Evolutionary conservation across 1,140 invertebrate genomes (phyloP).

Genomic region (Dinoponera quadriceps): DNA sequence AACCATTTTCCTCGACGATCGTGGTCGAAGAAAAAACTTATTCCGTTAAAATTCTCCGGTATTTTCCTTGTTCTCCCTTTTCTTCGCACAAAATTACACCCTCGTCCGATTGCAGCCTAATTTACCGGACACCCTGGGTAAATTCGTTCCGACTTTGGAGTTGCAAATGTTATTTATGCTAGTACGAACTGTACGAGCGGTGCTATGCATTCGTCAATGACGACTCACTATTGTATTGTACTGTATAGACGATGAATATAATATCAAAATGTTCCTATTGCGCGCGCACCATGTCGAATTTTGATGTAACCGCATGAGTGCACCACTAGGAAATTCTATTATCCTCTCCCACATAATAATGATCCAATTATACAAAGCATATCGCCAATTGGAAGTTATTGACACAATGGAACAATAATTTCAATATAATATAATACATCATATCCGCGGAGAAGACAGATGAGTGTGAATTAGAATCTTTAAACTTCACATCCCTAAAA

Average conservation of each 20-base stretch:
- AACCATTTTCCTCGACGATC: too few relatives aligned
- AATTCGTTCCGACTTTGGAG: not conserved
- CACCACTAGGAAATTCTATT: constrained; percentile 53
- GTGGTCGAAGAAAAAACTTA: too few relatives aligned
- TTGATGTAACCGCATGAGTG: constrained; percentile 36
- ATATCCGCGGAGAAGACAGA: constrained; percentile 5
- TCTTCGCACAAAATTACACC: too few relatives aligned
- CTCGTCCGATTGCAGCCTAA: too few relatives aligned
- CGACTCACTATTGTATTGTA: constrained; percentile 1
- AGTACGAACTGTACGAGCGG: constrained; percentile 2
- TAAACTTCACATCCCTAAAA: not conserved
- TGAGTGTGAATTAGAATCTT: not conserved
- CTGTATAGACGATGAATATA: constrained; percentile 33
- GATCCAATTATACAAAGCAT: constrained; percentile 40
- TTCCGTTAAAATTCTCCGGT: too few relatives aligned
- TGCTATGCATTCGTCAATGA: constrained; percentile 25
- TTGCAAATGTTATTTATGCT: constrained; percentile 35
- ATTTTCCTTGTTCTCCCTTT: too few relatives aligned
- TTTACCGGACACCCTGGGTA: not conserved
- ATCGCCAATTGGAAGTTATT: constrained; percentile 47
- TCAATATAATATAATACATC: not conserved
- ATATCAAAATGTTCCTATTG: constrained; percentile 53
- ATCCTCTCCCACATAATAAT: constrained; percentile 44
- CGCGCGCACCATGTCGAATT: constrained; percentile 26
- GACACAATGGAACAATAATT: constrained; percentile 43